Percentiles rank a stretch among this genome's conserved stretches.
phyloP scores from a whole-genome alignment of 1,140 invertebrate genomes.

The Diabrotica virgifera region DNA sequence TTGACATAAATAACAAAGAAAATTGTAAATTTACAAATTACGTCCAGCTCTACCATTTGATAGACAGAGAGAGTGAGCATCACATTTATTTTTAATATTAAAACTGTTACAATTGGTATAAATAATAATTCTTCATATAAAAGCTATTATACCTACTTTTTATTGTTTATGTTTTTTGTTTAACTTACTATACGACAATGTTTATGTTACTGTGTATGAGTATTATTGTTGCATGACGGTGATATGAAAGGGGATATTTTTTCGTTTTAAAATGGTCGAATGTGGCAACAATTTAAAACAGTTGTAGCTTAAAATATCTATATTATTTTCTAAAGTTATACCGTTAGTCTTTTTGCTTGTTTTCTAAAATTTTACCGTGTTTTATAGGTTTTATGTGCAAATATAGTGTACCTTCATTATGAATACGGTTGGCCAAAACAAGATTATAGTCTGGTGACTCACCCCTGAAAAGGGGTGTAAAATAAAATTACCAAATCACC shows the following conservation, averaged over 20 bases:
- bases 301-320: not conserved
- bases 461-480: too few species aligned
- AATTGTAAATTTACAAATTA: constrained; percentile 1
- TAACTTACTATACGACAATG: not conserved
- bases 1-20: not conserved
- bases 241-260: constrained; percentile 16
- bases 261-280: constrained; percentile 9
- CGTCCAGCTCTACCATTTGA: constrained; percentile 7
- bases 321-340: too few species aligned
- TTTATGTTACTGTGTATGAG: not conserved
- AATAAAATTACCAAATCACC: too few species aligned
- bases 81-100: constrained; percentile 20
- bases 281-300: not conserved
- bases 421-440: too few species aligned
- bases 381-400: too few species aligned
- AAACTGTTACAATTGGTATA: constrained; percentile 17
- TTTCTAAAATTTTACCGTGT: too few species aligned
- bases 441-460: too few species aligned
- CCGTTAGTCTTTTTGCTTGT: too few species aligned
- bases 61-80: constrained; percentile 22
- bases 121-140: constrained; percentile 24
- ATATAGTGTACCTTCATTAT: too few species aligned
- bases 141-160: constrained; percentile 21
- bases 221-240: not conserved
- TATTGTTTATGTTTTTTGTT: constrained; percentile 20